A percentile compares a stretch with the other conserved stretches of the same genome.
phyloP scores from a whole-genome alignment of 2,888 invertebrate genomes.

The Sphinx pinastri region DNA sequence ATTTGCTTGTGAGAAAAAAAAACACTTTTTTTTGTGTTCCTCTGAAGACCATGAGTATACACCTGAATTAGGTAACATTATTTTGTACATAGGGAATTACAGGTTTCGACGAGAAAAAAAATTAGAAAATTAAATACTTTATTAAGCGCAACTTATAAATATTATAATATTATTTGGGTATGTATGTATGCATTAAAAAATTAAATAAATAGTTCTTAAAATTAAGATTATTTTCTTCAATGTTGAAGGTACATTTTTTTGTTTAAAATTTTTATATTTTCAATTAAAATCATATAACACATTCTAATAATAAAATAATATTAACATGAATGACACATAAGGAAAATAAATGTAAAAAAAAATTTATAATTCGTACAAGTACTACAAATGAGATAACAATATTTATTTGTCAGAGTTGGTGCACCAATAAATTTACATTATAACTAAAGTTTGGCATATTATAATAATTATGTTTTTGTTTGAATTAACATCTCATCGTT shows the following conservation, averaged over 20 bases:
- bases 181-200: conserved; percentile 44
- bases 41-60: too few relatives aligned
- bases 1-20: too few relatives aligned
- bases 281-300: conserved; percentile 33
- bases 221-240: conserved; percentile 58
- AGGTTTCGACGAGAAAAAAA: conserved; percentile 38
- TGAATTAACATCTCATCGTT: conserved; percentile 32
- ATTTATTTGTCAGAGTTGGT: conserved; percentile 48
- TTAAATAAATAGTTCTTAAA: conserved; percentile 72
- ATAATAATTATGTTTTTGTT: neutral
- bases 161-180: conserved; percentile 60
- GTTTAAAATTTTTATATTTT: conserved; percentile 33
- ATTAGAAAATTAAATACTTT: conserved; percentile 79
- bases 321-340: conserved; percentile 32
- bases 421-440: conserved; percentile 54
- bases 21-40: too few relatives aligned
- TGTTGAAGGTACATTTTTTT: conserved; percentile 43
- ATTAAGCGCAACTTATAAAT: conserved; percentile 75
- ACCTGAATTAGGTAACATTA: too few relatives aligned
- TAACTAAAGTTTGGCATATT: neutral
- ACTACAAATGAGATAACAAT: conserved; percentile 27
- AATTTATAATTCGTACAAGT: conserved; percentile 28
- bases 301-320: conserved; percentile 22
- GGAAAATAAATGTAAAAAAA: conserved; percentile 31
- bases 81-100: too few relatives aligned